Percentiles rank a stretch among this genome's conserved stretches.
Evolutionary conservation across 2,797 vertebrate genomes (phyloP).

Genomic region (Tinamus major): DNA sequence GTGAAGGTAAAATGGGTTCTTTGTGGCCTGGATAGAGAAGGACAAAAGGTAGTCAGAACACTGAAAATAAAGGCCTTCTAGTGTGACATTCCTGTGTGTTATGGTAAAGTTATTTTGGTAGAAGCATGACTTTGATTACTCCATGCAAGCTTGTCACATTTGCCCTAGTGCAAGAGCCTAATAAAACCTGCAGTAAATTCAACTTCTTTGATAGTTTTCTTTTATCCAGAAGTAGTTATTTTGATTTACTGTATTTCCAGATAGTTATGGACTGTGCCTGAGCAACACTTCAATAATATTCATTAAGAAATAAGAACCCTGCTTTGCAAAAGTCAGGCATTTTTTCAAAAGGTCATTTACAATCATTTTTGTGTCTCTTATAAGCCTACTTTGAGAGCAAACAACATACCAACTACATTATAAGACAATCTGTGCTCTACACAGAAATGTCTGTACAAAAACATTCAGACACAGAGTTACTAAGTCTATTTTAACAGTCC

Average conservation of each 20-base stretch:
- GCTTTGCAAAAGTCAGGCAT: background rate
- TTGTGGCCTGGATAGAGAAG: constrained; percentile 88
- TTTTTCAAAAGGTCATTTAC: background rate
- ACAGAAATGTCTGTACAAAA: background rate
- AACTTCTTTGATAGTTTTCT: background rate
- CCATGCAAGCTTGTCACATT: background rate
- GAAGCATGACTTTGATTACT: background rate
- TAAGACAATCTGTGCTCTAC: background rate
- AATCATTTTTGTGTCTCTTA: background rate
- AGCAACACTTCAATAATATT: background rate
- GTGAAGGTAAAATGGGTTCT: constrained; percentile 99
- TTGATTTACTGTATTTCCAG: background rate
- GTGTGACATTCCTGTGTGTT: background rate
- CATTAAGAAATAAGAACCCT: background rate
- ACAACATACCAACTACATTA: background rate
- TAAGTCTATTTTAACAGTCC: background rate
- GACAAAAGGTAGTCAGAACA: background rate
- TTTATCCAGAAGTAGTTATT: background rate
- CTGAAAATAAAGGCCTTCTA: background rate
- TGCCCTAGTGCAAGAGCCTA: background rate
- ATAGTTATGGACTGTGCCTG: background rate
- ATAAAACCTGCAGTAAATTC: background rate
- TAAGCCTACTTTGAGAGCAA: background rate
- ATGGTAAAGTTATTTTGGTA: background rate
- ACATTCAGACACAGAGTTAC: background rate